Conservation (phyloP, 2,797 vertebrate genomes). For the Rhynchonycteris naso region DNA sequence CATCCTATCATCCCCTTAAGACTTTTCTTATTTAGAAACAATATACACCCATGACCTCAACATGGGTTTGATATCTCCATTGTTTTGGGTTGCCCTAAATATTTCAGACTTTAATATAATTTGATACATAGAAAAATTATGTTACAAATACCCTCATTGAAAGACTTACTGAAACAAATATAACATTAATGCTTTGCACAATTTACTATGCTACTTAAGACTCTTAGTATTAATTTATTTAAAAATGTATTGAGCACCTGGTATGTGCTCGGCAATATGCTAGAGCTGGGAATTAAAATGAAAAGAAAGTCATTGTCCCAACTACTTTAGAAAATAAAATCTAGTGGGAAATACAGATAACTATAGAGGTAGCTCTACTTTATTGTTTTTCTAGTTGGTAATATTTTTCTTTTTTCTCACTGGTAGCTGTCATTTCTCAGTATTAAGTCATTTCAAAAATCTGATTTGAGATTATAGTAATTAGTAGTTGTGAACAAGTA, state of each 20-base stretch:
- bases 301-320: neutral
- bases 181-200: neutral
- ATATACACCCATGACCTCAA: neutral
- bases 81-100: neutral
- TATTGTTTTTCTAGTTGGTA: neutral
- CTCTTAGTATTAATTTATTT: neutral
- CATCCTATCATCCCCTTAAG: no score
- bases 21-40: constrained; percentile 11
- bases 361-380: neutral
- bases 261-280: neutral
- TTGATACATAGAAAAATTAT: neutral
- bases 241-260: neutral
- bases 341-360: neutral
- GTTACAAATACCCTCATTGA: neutral
- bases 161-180: neutral
- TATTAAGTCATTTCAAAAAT: constrained; percentile 1
- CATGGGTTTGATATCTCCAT: neutral
- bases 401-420: neutral
- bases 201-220: neutral
- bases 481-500: constrained; percentile 23
- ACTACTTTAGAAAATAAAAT: neutral
- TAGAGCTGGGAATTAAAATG: constrained; percentile 1
- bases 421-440: neutral
- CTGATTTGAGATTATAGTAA: constrained; percentile 24
- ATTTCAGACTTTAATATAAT: neutral